These are phyloP conservation scores for Ochropacha duplaris DNA, from an alignment of 2,888 invertebrate species.

Conservation along the genomic window DNA sequence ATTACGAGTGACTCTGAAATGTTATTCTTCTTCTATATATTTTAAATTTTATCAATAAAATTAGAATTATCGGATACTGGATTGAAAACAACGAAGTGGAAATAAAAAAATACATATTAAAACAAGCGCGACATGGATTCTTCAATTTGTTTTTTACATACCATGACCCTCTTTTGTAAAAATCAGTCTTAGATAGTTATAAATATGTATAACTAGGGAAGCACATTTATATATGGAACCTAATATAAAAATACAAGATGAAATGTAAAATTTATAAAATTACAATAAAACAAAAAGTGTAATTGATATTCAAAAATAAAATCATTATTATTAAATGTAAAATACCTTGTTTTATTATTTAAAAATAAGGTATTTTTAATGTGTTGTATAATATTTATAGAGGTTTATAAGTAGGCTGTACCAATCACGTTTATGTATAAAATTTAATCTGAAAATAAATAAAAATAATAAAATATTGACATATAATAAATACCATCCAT, in stretches of 20 bases:
- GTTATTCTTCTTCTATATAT: constrained; percentile 57
- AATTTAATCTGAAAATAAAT: too few relatives aligned
- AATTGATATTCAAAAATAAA: constrained; percentile 77
- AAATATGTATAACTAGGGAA: constrained; percentile 30
- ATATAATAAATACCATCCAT: too few relatives aligned
- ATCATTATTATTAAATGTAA: constrained; percentile 75
- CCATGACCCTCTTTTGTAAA: constrained; percentile 12
- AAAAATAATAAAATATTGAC: too few relatives aligned
- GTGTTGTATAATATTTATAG: too few relatives aligned
- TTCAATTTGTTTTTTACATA: constrained; percentile 10
- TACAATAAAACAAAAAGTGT: constrained; percentile 65
- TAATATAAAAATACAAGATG: constrained; percentile 50
- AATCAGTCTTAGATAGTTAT: constrained; percentile 9
- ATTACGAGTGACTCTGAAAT: constrained; percentile 64
- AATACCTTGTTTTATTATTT: constrained; percentile 1
- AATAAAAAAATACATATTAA: constrained; percentile 10
- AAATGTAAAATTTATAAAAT: constrained; percentile 70
- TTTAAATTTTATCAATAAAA: constrained; percentile 23
- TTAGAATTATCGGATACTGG: constrained; percentile 33
- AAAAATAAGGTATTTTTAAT: too few relatives aligned
- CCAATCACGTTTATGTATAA: too few relatives aligned
- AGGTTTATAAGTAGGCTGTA: too few relatives aligned
- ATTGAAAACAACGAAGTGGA: constrained; percentile 42
- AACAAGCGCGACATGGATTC: constrained; percentile 1
- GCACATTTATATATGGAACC: constrained; percentile 55